These are phyloP conservation scores for Strix uralensis DNA, from an alignment of 2,113 vertebrate species.

Conservation along the genomic window DNA sequence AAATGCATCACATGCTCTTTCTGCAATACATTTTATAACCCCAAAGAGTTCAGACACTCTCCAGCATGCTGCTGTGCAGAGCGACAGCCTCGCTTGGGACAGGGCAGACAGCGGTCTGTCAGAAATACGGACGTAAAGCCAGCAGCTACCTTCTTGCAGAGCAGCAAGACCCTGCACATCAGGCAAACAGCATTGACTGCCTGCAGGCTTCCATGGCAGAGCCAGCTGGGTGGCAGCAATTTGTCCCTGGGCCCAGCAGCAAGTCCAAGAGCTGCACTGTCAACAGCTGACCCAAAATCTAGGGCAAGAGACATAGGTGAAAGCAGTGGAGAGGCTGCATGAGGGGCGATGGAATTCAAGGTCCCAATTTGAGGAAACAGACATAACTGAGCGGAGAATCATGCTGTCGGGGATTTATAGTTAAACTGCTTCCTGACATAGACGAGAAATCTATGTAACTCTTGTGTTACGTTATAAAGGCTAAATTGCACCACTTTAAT, in stretches of 20 bases:
- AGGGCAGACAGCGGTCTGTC: neutral
- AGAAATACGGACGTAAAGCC: rapidly evolving
- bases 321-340: rapidly evolving
- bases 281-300: neutral
- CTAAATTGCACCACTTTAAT: neutral
- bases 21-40: neutral
- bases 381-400: neutral
- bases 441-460: neutral
- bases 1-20: rapidly evolving
- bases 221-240: neutral
- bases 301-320: neutral
- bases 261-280: neutral
- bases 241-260: neutral
- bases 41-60: neutral
- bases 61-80: rapidly evolving
- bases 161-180: neutral
- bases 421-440: neutral
- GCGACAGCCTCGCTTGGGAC: neutral
- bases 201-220: neutral
- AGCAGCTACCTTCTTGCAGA: neutral
- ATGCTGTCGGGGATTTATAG: neutral
- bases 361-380: neutral
- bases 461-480: neutral
- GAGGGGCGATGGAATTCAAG: neutral
- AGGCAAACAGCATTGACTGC: rapidly evolving